phyloP scores from a whole-genome alignment of 2,888 invertebrate species.

The Abrostola triplasia region DNA sequence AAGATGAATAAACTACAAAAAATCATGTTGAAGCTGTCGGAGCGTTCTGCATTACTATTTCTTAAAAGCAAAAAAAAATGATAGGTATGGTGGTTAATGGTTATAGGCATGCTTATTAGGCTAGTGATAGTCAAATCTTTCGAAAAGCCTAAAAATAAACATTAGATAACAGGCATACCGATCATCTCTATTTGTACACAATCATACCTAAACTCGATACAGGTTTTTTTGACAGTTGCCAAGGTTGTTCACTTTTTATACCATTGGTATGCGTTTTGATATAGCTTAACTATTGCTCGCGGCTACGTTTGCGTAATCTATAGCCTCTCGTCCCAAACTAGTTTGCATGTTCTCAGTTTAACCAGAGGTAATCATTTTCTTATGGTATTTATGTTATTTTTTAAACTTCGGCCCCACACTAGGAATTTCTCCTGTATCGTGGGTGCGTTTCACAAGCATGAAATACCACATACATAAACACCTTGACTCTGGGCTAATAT shows the following conservation, averaged over 20 bases:
- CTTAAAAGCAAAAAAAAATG: too few species aligned
- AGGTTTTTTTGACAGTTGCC: not conserved
- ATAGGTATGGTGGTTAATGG: too few species aligned
- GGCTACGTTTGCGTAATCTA: not conserved
- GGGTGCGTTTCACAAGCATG: too few species aligned
- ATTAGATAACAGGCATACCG: not conserved
- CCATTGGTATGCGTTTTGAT: not conserved
- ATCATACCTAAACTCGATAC: not conserved
- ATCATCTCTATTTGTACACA: constrained; percentile 5
- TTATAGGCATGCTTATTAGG: too few species aligned
- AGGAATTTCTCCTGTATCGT: too few species aligned
- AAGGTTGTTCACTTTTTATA: not conserved
- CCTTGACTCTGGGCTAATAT: too few species aligned
- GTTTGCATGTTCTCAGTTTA: not conserved
- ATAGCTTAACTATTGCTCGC: not conserved
- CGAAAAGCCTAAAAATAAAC: too few species aligned
- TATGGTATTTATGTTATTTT: too few species aligned
- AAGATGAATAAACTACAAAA: not conserved
- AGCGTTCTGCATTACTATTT: too few species aligned
- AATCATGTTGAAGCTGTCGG: not conserved
- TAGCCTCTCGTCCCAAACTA: not conserved
- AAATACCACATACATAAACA: too few species aligned
- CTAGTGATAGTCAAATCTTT: too few species aligned
- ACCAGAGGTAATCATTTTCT: not conserved
- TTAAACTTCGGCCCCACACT: too few species aligned